A percentile compares a stretch with the other conserved stretches of the same genome.
phyloP scores from a whole-genome alignment of 2,888 invertebrate genomes.

The Scaptomyza reducta region DNA sequence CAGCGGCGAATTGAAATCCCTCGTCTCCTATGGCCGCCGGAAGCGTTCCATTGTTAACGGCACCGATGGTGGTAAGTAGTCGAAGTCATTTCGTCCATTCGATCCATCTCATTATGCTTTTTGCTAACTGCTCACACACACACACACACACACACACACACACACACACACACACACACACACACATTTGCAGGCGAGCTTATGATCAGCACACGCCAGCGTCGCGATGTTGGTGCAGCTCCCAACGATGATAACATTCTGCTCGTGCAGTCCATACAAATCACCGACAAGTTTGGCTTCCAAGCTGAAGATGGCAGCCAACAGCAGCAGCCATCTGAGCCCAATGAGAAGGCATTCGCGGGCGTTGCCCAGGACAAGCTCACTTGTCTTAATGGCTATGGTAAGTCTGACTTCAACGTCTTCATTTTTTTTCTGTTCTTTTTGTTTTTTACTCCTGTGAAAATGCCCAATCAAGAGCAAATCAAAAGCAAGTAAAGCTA shows the following conservation, averaged over 20 bases:
- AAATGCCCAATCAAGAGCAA: slow-evolving; percentile 75
- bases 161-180: slow-evolving; percentile 43
- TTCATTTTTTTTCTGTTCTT: not conserved
- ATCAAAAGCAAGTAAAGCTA: slow-evolving; percentile 53
- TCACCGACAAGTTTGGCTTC: slow-evolving; percentile 96
- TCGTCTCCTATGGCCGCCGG: slow-evolving; percentile 93
- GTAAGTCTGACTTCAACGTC: slow-evolving; percentile 73
- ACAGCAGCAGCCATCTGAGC: slow-evolving; percentile 83
- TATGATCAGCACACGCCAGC: slow-evolving; percentile 71
- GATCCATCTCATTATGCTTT: slow-evolving; percentile 24
- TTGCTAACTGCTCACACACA: slow-evolving; percentile 53
- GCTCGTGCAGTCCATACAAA: slow-evolving; percentile 95
- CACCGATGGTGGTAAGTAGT: slow-evolving; percentile 81
- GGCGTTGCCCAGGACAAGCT: slow-evolving; percentile 86
- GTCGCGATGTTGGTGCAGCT: slow-evolving; percentile 69
- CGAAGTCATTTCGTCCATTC: not conserved
- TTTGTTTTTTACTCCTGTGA: slow-evolving; percentile 57
- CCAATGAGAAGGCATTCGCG: slow-evolving; percentile 90
- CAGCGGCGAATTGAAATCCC: slow-evolving; percentile 92
- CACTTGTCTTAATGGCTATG: slow-evolving; percentile 84
- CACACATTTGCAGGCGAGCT: slow-evolving; percentile 63
- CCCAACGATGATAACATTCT: slow-evolving; percentile 91
- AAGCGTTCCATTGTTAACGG: slow-evolving; percentile 87
- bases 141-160: slow-evolving; percentile 45
- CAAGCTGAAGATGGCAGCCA: slow-evolving; percentile 86